Evolutionary conservation across 2,888 invertebrate species (phyloP), one percentile per base, ranked within the genome.

Genomic region (Gerosis bhagava): DNA sequence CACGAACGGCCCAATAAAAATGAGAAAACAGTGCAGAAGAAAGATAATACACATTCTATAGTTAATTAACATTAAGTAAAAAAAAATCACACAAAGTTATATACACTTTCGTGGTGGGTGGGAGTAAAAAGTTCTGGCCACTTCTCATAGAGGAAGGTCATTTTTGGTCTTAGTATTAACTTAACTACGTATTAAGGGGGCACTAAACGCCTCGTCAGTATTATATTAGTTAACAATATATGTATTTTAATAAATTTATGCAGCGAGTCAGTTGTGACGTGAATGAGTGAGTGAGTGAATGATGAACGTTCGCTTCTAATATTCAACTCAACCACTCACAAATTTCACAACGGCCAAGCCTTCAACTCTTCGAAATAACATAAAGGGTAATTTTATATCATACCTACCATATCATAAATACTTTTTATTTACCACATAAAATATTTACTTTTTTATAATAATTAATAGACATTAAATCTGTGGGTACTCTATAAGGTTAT

Each of bases 31-130:
- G 59, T 57, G 53, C 60, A 60, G 59, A 62, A 60, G 54, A 51
- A 51, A 36, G 16, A n/a, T 10, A 36, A 68, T 71, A 63, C 74
- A 75, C 73, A 74, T 57, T 60, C 66, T 70, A 71, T 8, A 63
- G 61, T 63, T 65, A 65, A 63, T 65, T 68, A 70, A 63, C 69
- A 71, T 65, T 70, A 72, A 56, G 57, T 62, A 66, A 65, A 62
- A 45, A 65, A 74, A 70, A 70, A 71, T 60, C 65, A 67, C 69
- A 72, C 65, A 70, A 67, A 60, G 63, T 73, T 81, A 79, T 81
- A 72, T 83, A 83, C 81, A 82, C 62, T 67, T 70, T 67, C 67
- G 77, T 83, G 78, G 82, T 83, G 76, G 82, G 82, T 77, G 78
- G 81, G 80, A 79, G 66, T 67, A 67, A 71, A 63, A 69, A 61